These are phyloP conservation scores for Eulemur coronatus DNA, from an alignment of 2,797 vertebrate genomes.

Conservation along the genomic window DNA sequence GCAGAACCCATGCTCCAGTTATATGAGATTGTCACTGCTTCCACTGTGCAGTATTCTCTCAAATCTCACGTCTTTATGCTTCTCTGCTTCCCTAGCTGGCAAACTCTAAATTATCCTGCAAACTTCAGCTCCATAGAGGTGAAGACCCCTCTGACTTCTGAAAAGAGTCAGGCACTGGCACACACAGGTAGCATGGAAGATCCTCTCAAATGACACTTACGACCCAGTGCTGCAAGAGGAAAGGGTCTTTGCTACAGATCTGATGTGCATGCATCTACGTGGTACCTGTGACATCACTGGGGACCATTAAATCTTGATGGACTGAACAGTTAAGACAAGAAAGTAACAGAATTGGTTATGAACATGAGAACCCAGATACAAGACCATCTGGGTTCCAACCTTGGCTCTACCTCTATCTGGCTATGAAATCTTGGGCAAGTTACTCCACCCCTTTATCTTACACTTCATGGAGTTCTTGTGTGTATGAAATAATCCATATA, in stretches of 20 bases:
- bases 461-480: neutral
- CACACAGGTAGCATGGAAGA: neutral
- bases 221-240: neutral
- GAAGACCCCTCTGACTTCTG: neutral
- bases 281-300: neutral
- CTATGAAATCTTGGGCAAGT: neutral
- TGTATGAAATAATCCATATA: neutral
- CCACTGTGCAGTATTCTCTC: neutral
- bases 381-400: neutral
- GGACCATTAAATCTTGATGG: neutral
- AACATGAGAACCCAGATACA: neutral
- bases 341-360: neutral
- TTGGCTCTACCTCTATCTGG: neutral
- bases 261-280: neutral
- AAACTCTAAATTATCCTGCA: neutral
- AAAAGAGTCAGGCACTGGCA: neutral
- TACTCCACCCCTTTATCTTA: neutral
- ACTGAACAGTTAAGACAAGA: neutral
- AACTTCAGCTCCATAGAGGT: neutral
- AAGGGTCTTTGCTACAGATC: neutral
- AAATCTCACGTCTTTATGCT: neutral
- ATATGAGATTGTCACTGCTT: fast-evolving
- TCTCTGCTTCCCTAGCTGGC: neutral
- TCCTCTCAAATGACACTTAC: neutral
- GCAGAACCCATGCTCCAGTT: neutral